Evolutionary conservation across 1,140 invertebrate species (phyloP).

Genomic region (Gonatopus flavifemur): DNA sequence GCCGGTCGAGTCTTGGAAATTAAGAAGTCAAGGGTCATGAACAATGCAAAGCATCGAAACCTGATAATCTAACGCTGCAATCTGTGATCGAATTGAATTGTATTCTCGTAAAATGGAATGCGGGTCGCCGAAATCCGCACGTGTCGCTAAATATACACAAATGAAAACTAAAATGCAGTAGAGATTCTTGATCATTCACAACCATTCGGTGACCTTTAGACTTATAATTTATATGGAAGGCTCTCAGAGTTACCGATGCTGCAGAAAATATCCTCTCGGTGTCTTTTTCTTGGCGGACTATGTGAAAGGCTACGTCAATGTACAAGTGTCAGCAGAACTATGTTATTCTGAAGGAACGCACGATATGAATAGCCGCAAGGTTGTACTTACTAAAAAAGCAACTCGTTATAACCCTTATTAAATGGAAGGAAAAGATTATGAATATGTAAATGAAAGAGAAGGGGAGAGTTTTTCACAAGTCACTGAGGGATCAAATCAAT

Average conservation of each 20-base stretch:
- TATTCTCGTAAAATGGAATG: no score
- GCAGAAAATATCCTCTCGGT: slow-evolving; percentile 14
- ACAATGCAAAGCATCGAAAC: no score
- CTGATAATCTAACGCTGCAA: background rate
- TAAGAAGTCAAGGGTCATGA: no score
- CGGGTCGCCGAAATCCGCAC: no score
- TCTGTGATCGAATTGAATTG: slow-evolving; percentile 13
- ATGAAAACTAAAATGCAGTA: no score
- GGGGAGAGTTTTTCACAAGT: no score
- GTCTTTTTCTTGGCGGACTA: slow-evolving; percentile 15
- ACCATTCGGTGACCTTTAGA: slow-evolving; percentile 42
- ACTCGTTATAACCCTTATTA: no score
- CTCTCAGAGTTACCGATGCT: slow-evolving; percentile 9
- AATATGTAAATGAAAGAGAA: no score
- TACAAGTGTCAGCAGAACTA: slow-evolving; percentile 6
- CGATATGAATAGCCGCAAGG: slow-evolving; percentile 19
- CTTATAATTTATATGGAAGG: slow-evolving; percentile 39
- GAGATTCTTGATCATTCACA: slow-evolving; percentile 28
- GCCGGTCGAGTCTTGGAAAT: no score
- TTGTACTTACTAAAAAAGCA: slow-evolving; percentile 4
- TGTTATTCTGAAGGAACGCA: slow-evolving; percentile 3
- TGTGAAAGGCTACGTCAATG: slow-evolving; percentile 30
- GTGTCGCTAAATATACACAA: no score
- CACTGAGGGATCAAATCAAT: no score
- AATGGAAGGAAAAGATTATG: no score